Evolutionary conservation across 2,797 vertebrate genomes (phyloP), one percentile per base, ranked within the genome.

Genomic region (Pangasius djambal): DNA sequence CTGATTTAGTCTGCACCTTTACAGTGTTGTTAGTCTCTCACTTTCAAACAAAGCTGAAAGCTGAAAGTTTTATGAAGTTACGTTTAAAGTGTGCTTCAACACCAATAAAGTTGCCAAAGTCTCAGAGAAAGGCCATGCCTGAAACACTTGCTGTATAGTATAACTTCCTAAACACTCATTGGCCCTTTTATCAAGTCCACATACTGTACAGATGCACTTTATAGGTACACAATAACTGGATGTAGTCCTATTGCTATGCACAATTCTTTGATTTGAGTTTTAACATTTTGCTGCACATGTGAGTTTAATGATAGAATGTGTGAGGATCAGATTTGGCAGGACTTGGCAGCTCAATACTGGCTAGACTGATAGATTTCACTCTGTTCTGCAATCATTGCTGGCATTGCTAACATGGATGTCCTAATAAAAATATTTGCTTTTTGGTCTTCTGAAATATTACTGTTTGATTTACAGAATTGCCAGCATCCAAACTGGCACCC

Each of bases 381-480:
- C 34, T 57, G 18, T n/a, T 28, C 6, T 65, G 79, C 69, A 87
- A 40, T 74, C 67, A 63, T 8, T 74, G 25, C 79, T 89, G 79
- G 57, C 78, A 74, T 52, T 22, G 15, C 12, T 63, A 77, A 78
- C 69, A 52, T 83, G 13, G 22, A 83, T 88, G 87, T 72, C 44
- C 18, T 50, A 15, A 63, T 77, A 25, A 57, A 57, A 65, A 74
- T 86, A 59, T 86, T 86, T 83, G 57, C 50, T 70, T 44, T 79
- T 28, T 87, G 72, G 48, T 87, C 37, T 87, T 67, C 59, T 87
- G 85, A 59, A 57, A 75, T 83, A 83, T 57, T 89, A 48, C 20
- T 86, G 88, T 89, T 81, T 70, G 84, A 37, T 69, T 89, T 37
- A 50, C 77, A 82, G 52, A 74, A 72, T 48, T 48, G 44, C 40